A percentile compares a stretch with the other conserved stretches of the same genome.
Evolutionary conservation across 1,140 invertebrate genomes (phyloP).

Genomic region (Elymnias hypermnestra): DNA sequence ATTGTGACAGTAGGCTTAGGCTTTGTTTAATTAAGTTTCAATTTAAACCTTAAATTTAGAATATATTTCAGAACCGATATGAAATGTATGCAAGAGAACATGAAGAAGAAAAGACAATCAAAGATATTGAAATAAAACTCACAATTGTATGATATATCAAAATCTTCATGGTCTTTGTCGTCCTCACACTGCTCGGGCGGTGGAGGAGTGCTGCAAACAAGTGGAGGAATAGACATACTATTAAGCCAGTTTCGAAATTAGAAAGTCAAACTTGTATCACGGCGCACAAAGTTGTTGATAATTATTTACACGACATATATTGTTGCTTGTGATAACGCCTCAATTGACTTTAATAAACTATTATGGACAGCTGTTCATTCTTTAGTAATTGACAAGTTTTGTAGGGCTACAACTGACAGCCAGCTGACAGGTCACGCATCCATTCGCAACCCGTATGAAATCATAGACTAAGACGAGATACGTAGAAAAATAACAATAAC

Average conservation of each 20-base stretch:
- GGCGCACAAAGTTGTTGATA: not conserved
- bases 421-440: conserved; percentile 9
- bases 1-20: too few relatives aligned
- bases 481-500: too few relatives aligned
- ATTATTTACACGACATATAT: conserved; percentile 5
- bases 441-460: too few relatives aligned
- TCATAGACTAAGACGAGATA: too few relatives aligned
- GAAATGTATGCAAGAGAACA: too few relatives aligned
- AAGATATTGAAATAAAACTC: conserved; percentile 32
- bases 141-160: conserved; percentile 65
- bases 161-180: conserved; percentile 65
- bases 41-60: too few relatives aligned
- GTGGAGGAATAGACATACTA: conserved; percentile 71
- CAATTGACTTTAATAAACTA: conserved; percentile 8
- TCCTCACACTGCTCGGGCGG: conserved; percentile 72
- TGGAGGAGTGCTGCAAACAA: conserved; percentile 72
- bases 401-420: conserved; percentile 16
- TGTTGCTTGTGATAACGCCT: not conserved
- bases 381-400: conserved; percentile 24
- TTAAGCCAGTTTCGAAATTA: not conserved
- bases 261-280: not conserved
- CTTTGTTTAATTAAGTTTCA: too few relatives aligned
- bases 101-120: too few relatives aligned
- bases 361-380: conserved; percentile 27
- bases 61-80: too few relatives aligned